Evolutionary conservation across 1,140 invertebrate genomes (phyloP).

Genomic region (Metopolophium dirhodum): DNA sequence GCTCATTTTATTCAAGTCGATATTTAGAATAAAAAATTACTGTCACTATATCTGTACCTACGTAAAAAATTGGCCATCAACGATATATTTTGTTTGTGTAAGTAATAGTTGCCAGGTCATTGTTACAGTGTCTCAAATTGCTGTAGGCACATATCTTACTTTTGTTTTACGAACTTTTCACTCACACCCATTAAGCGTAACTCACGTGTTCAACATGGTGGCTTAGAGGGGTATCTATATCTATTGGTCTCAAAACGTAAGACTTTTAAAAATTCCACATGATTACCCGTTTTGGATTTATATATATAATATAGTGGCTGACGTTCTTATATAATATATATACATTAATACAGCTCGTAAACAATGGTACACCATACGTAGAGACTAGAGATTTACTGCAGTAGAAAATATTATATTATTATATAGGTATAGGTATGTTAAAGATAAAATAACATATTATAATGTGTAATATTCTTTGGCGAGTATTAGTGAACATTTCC

Average conservation of each 20-base stretch:
- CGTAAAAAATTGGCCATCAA: background rate
- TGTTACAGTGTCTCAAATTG: background rate
- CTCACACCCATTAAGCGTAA: background rate
- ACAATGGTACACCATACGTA: background rate
- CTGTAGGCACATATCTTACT: background rate
- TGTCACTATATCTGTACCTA: background rate
- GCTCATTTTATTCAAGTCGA: background rate
- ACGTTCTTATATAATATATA: background rate
- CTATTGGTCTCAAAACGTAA: background rate
- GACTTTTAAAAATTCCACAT: constrained; percentile 19
- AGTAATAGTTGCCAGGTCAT: background rate
- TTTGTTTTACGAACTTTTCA: constrained; percentile 17
- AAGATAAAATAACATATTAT: background rate
- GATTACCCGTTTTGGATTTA: background rate
- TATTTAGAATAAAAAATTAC: background rate
- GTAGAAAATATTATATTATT: background rate
- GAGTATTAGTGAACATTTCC: background rate
- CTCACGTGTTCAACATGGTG: background rate
- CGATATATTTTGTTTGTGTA: background rate
- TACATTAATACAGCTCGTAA: background rate
- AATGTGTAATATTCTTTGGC: background rate
- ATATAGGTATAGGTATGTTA: background rate
- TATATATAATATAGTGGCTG: background rate
- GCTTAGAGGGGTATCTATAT: background rate
- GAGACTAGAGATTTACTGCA: background rate